Base-by-base conservation (phyloP, 2,113 vertebrate genomes). In the Ageneiosus marmoratus region DNA sequence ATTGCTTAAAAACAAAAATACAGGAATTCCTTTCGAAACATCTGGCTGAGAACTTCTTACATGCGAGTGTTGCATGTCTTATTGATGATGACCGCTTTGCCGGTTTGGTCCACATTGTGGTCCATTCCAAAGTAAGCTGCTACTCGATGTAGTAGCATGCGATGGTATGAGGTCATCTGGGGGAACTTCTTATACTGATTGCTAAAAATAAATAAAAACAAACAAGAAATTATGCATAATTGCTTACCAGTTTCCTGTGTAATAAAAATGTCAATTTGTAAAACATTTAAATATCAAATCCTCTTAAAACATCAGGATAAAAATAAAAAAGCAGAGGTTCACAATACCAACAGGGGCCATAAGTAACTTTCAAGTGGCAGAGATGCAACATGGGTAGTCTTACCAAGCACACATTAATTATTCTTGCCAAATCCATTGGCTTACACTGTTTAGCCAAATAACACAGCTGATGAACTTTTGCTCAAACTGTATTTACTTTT, bases 101-200 rank as follows among this genome's bases (percentile, higher is more conserved):
- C 98, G 0, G 98, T 99, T 92, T 99, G 98, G 91, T 99, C 98
- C 88, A 99, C 98, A 27, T 99, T 99, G 92, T 99, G 98, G 90
- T 99, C 98, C 98, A 99, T 99, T 78, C 98, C 98, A 0, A 99
- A 99, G 89, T 99, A 99, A 34, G 98, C 98, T n/a, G 98, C 98
- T 11, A 99, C 98, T 0, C 98, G 95, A 89, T 99, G 98, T 87
- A 99, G 95, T 89, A 99, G 95, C 98, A 99, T 99, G 89, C 98
- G 95, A 83, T 99, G 98, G 91, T 99, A 99, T 2, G 98, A 99
- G 89, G 98, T 99, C 98, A 99, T 99, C 94, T 99, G 98, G 87
- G 98, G 98, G 89, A 99, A 99, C 94, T 98, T 99, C 95, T 98
- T 99, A 91, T 99, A 99, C 90, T 99, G 98, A 90, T 98, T 99